Evolutionary conservation across 1,140 invertebrate genomes (phyloP), one percentile per base, ranked within the genome.

Genomic region (Hyphantria cunea): DNA sequence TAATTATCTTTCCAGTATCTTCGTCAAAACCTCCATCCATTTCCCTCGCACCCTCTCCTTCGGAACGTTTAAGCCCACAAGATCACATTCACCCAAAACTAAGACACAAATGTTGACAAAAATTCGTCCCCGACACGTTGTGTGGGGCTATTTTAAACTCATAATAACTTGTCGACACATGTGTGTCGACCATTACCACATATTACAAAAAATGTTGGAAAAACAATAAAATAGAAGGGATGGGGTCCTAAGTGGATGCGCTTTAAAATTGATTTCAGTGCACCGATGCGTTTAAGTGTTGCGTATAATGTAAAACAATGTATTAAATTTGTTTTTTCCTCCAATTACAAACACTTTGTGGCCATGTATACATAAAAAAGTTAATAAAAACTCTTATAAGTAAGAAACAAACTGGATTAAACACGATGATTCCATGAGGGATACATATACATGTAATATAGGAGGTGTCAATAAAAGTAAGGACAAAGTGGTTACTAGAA

Each of bases 141-240:
- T 77, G 78, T 71, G 72, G 71, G 85, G 86, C 83, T 90, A 90
- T 90, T 90, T 90, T 90, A 90, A 90, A 90, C 87, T 90, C 85
- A 79, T 89, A 89, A 89, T 85, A 90, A 86, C 81, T 85, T 83
- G 79, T 78, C 86, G 80, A 81, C 86, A 90, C 85, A 85, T 90
- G 86, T 86, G 84, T 70, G 76, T 65, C 78, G 74, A 75, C 85
- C 86, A 90, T 90, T 90, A 90, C 84, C 86, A 86, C 87, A 90
- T 90, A 90, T 90, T 90, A 90, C 85, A 88, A 90, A 90, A 47
- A 90, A 90, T 86, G 77, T 54, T 72, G 76, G 82, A 82, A 86
- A 89, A 87, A 89, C 80, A 89, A 85, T 87, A 87, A 89, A 89
- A 80, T 74, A 56, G 60, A 70, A 78, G 76, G 78, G 72, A 72